phyloP scores from a whole-genome alignment of 2,797 vertebrate genomes.

The Eidolon dupreanum region DNA sequence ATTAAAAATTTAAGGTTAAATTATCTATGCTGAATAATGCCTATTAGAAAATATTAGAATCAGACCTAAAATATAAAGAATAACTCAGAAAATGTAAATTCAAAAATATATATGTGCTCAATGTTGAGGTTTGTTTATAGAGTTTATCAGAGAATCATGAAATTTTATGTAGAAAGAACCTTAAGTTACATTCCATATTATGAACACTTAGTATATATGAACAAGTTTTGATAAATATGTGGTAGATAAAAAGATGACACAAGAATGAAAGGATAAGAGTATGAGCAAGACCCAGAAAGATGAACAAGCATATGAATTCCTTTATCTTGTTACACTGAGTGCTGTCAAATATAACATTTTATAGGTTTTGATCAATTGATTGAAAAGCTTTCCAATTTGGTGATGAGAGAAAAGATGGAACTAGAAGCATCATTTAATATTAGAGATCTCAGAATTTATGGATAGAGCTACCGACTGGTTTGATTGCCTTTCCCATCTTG shows the following conservation, averaged over 20 bases:
- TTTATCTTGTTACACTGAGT: neutral
- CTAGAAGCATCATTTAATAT: neutral
- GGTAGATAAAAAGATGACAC: neutral
- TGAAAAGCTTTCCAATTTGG: neutral
- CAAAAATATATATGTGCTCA: neutral
- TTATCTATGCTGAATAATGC: neutral
- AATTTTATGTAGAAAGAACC: neutral
- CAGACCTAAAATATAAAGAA: neutral
- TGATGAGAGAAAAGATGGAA: neutral
- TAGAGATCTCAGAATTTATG: neutral
- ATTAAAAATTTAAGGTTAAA: neutral
- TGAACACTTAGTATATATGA: neutral
- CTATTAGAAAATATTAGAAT: neutral
- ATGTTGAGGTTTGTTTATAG: neutral
- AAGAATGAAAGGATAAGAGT: neutral
- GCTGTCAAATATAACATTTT: neutral
- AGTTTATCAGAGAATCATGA: neutral
- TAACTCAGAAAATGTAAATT: neutral
- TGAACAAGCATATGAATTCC: accelerated
- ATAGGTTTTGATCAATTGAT: neutral
- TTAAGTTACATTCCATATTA: neutral
- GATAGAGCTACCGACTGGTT: neutral
- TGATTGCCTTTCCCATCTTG: neutral
- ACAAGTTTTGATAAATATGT: neutral
- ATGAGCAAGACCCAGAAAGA: neutral